Conservation (phyloP, 2,797 vertebrate genomes). For the Myiothlypis chrysogaster region DNA sequence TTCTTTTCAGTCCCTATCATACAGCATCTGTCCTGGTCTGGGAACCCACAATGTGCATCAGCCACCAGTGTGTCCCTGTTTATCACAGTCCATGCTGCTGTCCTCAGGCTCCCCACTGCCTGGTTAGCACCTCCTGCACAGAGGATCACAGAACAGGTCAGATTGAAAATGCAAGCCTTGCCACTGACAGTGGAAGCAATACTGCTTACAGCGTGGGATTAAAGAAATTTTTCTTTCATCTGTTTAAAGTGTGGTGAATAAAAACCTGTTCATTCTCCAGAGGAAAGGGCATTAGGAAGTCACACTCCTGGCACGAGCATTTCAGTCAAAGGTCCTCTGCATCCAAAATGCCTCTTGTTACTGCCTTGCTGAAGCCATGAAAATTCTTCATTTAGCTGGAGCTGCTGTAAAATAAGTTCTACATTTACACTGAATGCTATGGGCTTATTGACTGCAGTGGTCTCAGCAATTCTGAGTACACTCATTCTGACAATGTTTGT, state of each 20-base stretch:
- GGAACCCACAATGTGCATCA: neutral
- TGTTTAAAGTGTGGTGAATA: neutral
- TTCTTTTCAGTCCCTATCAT: neutral
- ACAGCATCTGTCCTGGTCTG: neutral
- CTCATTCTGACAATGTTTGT: neutral
- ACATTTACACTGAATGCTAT: neutral
- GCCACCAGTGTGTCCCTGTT: neutral
- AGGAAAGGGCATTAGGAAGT: neutral
- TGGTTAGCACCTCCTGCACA: neutral
- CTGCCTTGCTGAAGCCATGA: neutral
- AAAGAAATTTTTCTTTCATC: neutral
- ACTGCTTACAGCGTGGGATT: neutral
- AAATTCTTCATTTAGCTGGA: neutral
- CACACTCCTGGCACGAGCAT: neutral
- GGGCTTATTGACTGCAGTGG: neutral
- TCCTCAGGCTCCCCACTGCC: neutral
- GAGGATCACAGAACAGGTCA: neutral
- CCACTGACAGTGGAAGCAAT: neutral
- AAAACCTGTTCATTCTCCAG: neutral
- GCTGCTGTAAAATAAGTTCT: neutral
- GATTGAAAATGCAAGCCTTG: neutral
- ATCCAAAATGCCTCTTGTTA: neutral
- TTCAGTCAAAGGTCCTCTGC: neutral
- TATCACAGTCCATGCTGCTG: fast-evolving
- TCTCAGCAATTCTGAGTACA: neutral